phyloP scores from a whole-genome alignment of 1,140 invertebrate species.

The Lordiphosa clarofinis region DNA sequence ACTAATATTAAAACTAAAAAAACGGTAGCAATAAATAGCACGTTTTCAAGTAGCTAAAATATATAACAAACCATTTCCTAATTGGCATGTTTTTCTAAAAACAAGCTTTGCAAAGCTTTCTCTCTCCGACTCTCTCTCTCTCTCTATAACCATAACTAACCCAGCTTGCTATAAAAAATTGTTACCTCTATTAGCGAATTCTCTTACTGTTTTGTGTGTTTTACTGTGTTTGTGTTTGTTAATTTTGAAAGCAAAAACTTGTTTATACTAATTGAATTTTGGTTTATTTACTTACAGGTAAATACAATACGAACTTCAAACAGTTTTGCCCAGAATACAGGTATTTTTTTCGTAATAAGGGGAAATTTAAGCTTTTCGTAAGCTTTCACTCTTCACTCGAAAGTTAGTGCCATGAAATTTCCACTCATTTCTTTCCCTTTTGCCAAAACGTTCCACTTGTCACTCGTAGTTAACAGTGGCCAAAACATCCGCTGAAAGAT shows the following conservation, averaged over 20 bases:
- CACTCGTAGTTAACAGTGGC: slow-evolving; percentile 52
- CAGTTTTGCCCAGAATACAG: slow-evolving; percentile 21
- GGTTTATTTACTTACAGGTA: slow-evolving; percentile 61
- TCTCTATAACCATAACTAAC: slow-evolving; percentile 25
- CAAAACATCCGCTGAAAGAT: slow-evolving; percentile 43
- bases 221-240: slow-evolving; percentile 24
- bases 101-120: slow-evolving; percentile 41
- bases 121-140: slow-evolving; percentile 1
- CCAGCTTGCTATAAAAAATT: slow-evolving; percentile 26
- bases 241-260: neutral
- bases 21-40: slow-evolving; percentile 41
- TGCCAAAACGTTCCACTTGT: slow-evolving; percentile 25
- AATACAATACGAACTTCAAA: slow-evolving; percentile 9
- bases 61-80: slow-evolving; percentile 14
- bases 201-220: slow-evolving; percentile 34
- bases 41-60: slow-evolving; percentile 30
- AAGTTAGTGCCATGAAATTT: slow-evolving; percentile 20
- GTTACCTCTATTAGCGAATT: slow-evolving; percentile 17
- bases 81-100: slow-evolving; percentile 61
- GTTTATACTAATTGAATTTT: slow-evolving; percentile 22
- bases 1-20: slow-evolving; percentile 16
- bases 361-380: slow-evolving; percentile 2
- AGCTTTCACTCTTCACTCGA: slow-evolving; percentile 30
- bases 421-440: slow-evolving; percentile 28
- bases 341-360: slow-evolving; percentile 27